A percentile compares a stretch with the other conserved stretches of the same genome.
phyloP scores from a whole-genome alignment of 2,888 invertebrate genomes.

The Cancer borealis region DNA sequence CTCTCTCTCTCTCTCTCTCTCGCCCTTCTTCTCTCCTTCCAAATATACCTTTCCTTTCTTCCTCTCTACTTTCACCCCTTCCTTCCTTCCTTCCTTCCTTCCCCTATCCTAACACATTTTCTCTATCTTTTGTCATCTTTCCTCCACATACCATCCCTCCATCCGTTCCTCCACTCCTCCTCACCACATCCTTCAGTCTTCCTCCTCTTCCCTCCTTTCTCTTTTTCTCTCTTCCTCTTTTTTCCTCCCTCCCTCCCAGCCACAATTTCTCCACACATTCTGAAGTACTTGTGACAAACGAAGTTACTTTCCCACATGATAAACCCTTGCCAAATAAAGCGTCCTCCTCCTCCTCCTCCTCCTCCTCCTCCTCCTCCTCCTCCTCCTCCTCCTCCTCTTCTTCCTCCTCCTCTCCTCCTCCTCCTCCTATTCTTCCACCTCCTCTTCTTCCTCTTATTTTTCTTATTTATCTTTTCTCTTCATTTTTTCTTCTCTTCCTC shows the following conservation, averaged over 20 bases:
- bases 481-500: not conserved
- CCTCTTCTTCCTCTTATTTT: not conserved
- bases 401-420: not conserved
- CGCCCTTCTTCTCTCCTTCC: no score
- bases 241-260: not conserved
- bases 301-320: slow-evolving; percentile 27
- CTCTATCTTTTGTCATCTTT: no score
- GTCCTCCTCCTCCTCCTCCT: not conserved
- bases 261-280: not conserved
- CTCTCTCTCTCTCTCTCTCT: no score
- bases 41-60: not conserved
- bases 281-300: not conserved
- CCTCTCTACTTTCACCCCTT: not conserved
- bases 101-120: no score
- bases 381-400: not conserved
- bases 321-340: slow-evolving; percentile 14
- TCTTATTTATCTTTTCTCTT: not conserved
- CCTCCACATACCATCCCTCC: no score
- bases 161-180: no score
- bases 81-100: no score
- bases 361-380: not conserved
- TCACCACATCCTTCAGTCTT: no score
- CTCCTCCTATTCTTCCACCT: not conserved
- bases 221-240: not conserved
- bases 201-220: no score